phyloP scores from a whole-genome alignment of 1,140 invertebrate species.

The Caenorhabditis brenneri region DNA sequence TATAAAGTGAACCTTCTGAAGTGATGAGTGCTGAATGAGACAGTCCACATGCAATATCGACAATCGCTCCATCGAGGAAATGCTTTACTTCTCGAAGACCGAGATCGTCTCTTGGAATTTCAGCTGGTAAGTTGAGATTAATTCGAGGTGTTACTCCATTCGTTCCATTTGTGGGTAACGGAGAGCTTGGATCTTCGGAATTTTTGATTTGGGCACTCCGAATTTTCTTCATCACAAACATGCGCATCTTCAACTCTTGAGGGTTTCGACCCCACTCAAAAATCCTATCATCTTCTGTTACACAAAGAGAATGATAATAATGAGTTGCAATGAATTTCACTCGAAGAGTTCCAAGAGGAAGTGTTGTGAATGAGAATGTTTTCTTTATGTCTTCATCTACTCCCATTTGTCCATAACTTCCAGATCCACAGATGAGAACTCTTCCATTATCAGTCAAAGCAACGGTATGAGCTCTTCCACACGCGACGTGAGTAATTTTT shows the following conservation, averaged over 20 bases:
- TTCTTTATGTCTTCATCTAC: conserved; percentile 48
- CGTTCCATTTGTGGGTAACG: not conserved
- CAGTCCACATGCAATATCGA: conserved; percentile 32
- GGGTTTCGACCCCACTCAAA: conserved; percentile 55
- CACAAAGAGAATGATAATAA: conserved; percentile 49
- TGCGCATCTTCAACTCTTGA: conserved; percentile 54
- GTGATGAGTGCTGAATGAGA: conserved; percentile 50
- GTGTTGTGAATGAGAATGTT: not conserved
- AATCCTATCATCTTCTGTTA: conserved; percentile 42
- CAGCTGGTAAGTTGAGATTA: conserved; percentile 35
- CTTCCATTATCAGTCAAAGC: conserved; percentile 33
- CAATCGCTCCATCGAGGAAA: conserved; percentile 32
- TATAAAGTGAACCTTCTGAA: conserved; percentile 46
- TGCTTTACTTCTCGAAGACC: conserved; percentile 45
- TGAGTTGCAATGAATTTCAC: conserved; percentile 17
- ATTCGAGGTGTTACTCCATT: not conserved
- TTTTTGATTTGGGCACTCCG: conserved; percentile 34
- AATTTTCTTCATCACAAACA: conserved; percentile 52
- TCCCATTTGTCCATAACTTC: conserved; percentile 51
- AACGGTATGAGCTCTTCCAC: conserved; percentile 51
- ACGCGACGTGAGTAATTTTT: not conserved
- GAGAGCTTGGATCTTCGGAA: conserved; percentile 1
- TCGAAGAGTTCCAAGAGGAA: not conserved
- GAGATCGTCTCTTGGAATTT: conserved; percentile 48
- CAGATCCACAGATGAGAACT: conserved; percentile 39